Base-by-base conservation (phyloP, 2,888 invertebrate genomes). In the Cephus pulcher region DNA sequence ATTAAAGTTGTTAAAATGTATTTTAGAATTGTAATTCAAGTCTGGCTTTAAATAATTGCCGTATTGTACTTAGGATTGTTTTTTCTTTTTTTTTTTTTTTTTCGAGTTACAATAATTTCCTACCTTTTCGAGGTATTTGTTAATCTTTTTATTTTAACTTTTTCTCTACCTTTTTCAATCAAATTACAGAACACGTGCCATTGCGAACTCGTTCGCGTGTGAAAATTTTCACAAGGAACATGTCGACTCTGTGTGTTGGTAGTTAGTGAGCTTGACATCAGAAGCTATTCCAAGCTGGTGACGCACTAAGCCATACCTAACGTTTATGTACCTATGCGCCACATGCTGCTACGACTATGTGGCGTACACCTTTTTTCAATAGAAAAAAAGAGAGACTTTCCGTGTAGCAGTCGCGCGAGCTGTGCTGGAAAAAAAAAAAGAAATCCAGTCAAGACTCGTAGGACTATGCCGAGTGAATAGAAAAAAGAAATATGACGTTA, bases 211-310 rank as follows among this genome's bases (percentile, higher is more conserved):
- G 9, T 15, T 11, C 35, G 30, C 35, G 35, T n/a, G 71, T n/a
- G 71, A 30, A 33, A 4, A 71, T 71, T 30, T 71, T 71, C 71
- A 0, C 15, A 15, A 71, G 11, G 71, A 23, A 71, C 71, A n/a
- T 71, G 71, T 33, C 71, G 71, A 12, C n/a, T 12, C 37, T n/a
- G 74, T 23, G 79, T 78, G 9, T 34, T 34, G 1, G 34, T 80
- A 83, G 90, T 87, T 89, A 90, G 90, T 77, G 81, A 83, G 90
- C 87, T 90, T 90, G 90, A 89, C 89, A 90, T 90, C 90, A 90
- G 88, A 84, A 79, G 87, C 90, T 90, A 91, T 91, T 91, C 90
- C 89, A 89, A 89, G 90, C 87, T 80, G 84, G 84, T 91, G 91
- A 91, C 91, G 90, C 90, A 90, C 82, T 84, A 83, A 81, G 82